Base-by-base conservation (phyloP, 2,113 vertebrate species). In the Pangasianodon gigas region DNA sequence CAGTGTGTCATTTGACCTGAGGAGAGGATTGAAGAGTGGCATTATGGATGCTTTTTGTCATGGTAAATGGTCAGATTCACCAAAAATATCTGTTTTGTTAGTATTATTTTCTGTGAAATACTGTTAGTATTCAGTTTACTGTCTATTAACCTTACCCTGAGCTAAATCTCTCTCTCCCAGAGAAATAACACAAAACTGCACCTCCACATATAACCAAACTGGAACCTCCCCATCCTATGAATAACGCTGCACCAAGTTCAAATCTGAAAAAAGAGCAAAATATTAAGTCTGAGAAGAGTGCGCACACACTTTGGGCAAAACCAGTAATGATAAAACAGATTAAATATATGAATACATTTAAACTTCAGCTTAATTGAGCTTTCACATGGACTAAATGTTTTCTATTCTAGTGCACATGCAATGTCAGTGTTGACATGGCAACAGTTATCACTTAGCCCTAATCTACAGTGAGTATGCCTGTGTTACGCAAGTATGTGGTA, bases 141-240 rank as follows among this genome's bases (percentile, higher is more conserved):
- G 54, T 84, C 4, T 16, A 24, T 9, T 44, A 37, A 56, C 6
- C 67, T 58, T 75, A 96, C 95, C 87, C 94, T n/a, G 93, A 93
- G 32, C 62, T 83, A 5, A 96, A 69, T 9, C 91, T 93, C 90
- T 96, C 96, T 93, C 90, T 95, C 54, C 94, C 95, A 65, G 95
- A 94, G 87, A 96, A 94, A 93, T 96, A 98, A 92, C 94, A 96
- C 95, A 97, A 95, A 93, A 98, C 96, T 21, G 94, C 85, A 58
- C 97, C 97, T 37, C 97, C 98, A 83, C 94, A 96, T 87, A 99
- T 95, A 92, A 97, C 96, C 88, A 99, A 97, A 0, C 96, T 95
- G 19, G 98, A 96, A 91, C 98, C 98, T 77, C 98, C 98, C 98
- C 97, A 99, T 85, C 98, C 98, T 65, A 99, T 93, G 89, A 99